phyloP scores from a whole-genome alignment of 2,113 vertebrate species.

The Ptilorrhoa leucosticta region DNA sequence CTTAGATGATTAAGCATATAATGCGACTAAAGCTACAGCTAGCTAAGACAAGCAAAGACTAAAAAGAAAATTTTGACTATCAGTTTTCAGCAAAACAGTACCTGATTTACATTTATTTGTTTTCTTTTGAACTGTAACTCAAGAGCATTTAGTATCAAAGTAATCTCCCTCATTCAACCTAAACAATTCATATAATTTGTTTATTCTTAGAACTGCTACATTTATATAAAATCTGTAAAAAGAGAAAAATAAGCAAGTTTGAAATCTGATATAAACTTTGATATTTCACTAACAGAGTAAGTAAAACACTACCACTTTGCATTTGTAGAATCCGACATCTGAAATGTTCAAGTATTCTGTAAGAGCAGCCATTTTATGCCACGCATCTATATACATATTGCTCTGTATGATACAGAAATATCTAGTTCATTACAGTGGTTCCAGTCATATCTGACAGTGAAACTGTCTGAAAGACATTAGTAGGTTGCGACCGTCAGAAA shows the following conservation, averaged over 20 bases:
- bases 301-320: neutral
- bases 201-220: neutral
- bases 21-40: neutral
- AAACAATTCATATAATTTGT: neutral
- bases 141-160: neutral
- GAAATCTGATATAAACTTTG: neutral
- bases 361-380: neutral
- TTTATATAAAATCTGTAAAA: neutral
- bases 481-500: neutral
- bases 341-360: neutral
- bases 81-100: neutral
- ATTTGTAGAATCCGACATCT: neutral
- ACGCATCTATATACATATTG: rapidly evolving
- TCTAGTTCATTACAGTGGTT: neutral
- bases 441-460: neutral
- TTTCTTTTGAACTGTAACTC: neutral
- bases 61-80: neutral
- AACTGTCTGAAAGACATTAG: neutral
- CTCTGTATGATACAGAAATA: neutral
- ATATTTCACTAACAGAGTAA: neutral
- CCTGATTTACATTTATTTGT: neutral
- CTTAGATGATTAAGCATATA: neutral
- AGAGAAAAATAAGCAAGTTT: neutral
- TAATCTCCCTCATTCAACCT: neutral
- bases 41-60: neutral